These are phyloP conservation scores for Sebastes oblongus DNA, from an alignment of 2,797 vertebrate genomes.

Conservation along the genomic window DNA sequence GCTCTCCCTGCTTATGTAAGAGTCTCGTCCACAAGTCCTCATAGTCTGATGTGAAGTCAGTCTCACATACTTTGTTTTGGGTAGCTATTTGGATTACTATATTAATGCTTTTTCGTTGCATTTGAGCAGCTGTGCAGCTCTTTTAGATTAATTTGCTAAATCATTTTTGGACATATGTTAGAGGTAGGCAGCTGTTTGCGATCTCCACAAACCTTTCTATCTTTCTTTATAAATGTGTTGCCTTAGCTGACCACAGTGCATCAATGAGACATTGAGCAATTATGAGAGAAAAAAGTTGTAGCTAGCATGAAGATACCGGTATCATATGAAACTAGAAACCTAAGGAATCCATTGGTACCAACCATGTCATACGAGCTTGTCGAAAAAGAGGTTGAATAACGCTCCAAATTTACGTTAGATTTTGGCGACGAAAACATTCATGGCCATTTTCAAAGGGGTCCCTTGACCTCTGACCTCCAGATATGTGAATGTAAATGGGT, in stretches of 20 bases:
- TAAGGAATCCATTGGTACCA: no score
- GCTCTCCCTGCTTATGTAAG: slow-evolving; percentile 43
- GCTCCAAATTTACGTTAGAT: no score
- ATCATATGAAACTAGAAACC: no score
- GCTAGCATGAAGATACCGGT: no score
- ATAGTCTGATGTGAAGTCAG: slow-evolving; percentile 8
- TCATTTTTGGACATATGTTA: not conserved
- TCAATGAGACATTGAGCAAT: not conserved
- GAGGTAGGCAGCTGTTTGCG: not conserved
- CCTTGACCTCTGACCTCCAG: no score
- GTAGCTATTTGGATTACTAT: not conserved
- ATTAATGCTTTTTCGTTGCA: not conserved
- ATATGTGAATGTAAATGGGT: no score
- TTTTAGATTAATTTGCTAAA: slow-evolving; percentile 6
- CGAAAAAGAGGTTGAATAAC: no score
- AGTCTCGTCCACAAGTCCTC: slow-evolving; percentile 27
- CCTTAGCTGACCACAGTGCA: not conserved
- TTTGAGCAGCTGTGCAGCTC: not conserved
- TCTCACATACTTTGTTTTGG: not conserved
- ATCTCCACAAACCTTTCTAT: not conserved
- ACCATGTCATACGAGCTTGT: no score
- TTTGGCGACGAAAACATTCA: no score
- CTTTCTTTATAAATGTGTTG: not conserved
- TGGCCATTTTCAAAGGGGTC: no score
- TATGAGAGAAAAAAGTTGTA: no score